phyloP scores from a whole-genome alignment of 2,113 vertebrate species.

The Conger conger region DNA sequence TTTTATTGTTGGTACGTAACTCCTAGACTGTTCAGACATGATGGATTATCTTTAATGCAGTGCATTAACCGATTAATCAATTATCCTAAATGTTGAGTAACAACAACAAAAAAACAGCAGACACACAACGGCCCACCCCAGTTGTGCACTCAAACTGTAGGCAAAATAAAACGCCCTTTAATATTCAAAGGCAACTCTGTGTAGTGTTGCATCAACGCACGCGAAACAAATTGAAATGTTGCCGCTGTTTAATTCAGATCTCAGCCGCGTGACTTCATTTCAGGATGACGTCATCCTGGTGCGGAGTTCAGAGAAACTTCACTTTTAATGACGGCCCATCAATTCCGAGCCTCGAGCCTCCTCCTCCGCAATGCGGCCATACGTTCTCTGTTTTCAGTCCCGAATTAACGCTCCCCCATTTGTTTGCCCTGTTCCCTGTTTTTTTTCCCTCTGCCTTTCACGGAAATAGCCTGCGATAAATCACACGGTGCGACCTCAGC shows the following conservation, averaged over 20 bases:
- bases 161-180: not conserved
- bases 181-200: not conserved
- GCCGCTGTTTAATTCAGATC: not conserved
- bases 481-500: not conserved
- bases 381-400: not conserved
- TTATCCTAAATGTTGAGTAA: too few species aligned
- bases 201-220: too few species aligned
- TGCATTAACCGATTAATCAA: too few species aligned
- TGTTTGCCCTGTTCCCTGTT: not conserved
- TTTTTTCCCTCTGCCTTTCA: not conserved
- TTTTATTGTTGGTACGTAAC: too few species aligned
- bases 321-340: not conserved
- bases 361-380: not conserved
- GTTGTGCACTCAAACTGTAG: too few species aligned
- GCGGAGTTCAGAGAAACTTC: not conserved
- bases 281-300: not conserved
- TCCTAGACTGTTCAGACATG: too few species aligned
- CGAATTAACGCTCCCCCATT: not conserved
- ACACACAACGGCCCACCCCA: too few species aligned
- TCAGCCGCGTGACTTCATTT: not conserved
- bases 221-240: not conserved
- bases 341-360: not conserved
- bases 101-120: too few species aligned
- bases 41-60: too few species aligned
- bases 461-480: not conserved